These are phyloP conservation scores for Tachysurus vachellii DNA, from an alignment of 2,113 vertebrate species.

Conservation along the genomic window DNA sequence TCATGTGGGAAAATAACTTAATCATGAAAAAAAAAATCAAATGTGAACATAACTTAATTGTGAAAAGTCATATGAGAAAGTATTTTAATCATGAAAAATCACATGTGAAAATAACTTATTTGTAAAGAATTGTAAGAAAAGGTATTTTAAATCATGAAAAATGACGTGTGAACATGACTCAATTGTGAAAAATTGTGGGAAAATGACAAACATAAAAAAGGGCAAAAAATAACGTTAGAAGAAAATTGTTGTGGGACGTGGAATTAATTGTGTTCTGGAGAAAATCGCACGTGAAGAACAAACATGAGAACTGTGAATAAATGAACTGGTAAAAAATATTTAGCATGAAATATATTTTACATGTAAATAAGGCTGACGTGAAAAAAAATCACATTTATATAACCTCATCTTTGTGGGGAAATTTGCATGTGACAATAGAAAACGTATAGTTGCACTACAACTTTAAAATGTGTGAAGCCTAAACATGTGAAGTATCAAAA, in stretches of 20 bases:
- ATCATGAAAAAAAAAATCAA: no score
- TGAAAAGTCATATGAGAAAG: no score
- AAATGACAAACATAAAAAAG: not conserved
- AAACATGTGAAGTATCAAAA: not conserved
- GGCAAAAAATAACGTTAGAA: not conserved
- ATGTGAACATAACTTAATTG: no score
- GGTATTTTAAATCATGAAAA: not conserved
- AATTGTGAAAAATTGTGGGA: not conserved
- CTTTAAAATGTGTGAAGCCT: not conserved
- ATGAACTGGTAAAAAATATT: not conserved
- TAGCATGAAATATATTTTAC: not conserved
- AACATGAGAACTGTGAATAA: not conserved
- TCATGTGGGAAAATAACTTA: no score
- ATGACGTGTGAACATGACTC: not conserved
- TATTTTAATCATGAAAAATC: not conserved
- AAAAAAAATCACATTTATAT: not conserved
- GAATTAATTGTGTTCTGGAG: no score
- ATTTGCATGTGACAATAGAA: slow-evolving; percentile 4
- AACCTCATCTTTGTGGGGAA: not conserved
- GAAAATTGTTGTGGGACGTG: not conserved
- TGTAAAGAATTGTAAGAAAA: not conserved
- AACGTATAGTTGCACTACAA: not conserved
- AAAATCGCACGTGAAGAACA: not conserved
- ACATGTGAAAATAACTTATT: not conserved
- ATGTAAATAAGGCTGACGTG: not conserved